phyloP scores from a whole-genome alignment of 2,113 vertebrate species.

The Toxostoma redivivum region DNA sequence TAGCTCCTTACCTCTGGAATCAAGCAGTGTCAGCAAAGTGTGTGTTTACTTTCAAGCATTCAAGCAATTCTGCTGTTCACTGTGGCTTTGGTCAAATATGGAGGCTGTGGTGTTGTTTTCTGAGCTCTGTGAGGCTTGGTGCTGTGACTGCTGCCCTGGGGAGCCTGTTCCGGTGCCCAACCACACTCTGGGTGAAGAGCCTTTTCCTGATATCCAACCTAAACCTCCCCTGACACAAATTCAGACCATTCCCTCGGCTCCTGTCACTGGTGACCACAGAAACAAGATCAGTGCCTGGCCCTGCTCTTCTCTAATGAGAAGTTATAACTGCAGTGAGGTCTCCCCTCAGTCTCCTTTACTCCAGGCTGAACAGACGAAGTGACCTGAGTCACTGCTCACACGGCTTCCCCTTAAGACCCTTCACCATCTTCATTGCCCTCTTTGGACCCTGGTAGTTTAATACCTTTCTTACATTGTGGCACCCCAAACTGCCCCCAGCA shows the following conservation, averaged over 20 bases:
- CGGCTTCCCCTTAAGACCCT: neutral
- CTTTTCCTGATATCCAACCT: neutral
- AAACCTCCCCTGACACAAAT: neutral
- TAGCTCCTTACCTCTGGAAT: neutral
- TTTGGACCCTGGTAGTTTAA: neutral
- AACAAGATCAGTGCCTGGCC: neutral
- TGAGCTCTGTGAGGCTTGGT: neutral
- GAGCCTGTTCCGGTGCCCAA: neutral
- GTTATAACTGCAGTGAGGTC: neutral
- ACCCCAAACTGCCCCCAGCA: neutral
- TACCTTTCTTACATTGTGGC: neutral
- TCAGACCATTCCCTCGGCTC: fast-evolving
- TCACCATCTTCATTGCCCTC: neutral
- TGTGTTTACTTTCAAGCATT: neutral
- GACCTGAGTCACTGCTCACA: neutral
- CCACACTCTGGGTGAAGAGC: neutral
- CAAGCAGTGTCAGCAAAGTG: neutral
- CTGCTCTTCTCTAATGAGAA: neutral
- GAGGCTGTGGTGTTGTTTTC: neutral
- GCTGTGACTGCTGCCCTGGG: neutral
- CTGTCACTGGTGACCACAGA: neutral
- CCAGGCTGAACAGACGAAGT: neutral
- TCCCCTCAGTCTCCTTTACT: neutral
- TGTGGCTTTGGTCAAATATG: neutral
- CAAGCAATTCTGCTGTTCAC: neutral